Conservation (phyloP, 1,140 invertebrate species). For the Drosophila seguyi region DNA sequence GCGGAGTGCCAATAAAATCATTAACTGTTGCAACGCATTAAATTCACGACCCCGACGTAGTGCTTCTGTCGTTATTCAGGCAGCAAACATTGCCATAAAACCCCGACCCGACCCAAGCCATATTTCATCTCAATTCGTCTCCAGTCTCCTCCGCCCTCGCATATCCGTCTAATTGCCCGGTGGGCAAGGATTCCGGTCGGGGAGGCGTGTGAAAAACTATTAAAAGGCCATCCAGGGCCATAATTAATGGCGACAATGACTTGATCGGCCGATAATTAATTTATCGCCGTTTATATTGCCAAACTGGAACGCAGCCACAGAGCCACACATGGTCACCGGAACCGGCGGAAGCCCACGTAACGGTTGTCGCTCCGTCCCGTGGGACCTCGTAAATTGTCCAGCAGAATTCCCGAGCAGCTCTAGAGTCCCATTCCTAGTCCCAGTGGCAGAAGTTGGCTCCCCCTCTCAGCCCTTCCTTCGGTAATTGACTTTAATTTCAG, state of each 20-base stretch:
- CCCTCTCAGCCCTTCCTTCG: constrained; percentile 18
- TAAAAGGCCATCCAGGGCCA: constrained; percentile 59
- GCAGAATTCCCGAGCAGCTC: constrained; percentile 34
- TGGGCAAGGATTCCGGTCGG: constrained; percentile 5
- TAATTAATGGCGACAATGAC: constrained; percentile 79
- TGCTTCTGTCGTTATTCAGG: constrained; percentile 41
- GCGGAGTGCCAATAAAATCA: constrained; percentile 79
- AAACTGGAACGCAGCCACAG: constrained; percentile 12
- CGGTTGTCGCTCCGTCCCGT: constrained; percentile 25
- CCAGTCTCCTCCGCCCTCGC: not conserved
- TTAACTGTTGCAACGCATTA: constrained; percentile 79
- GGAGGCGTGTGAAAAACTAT: constrained; percentile 64
- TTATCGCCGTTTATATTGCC: constrained; percentile 64
- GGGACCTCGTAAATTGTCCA: constrained; percentile 45
- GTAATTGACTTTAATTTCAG: constrained; percentile 67
- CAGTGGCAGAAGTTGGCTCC: constrained; percentile 7
- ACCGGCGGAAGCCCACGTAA: constrained; percentile 6
- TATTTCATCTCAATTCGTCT: constrained; percentile 41
- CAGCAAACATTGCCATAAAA: constrained; percentile 71
- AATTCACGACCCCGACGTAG: constrained; percentile 61
- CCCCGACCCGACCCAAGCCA: constrained; percentile 38
- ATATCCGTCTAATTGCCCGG: constrained; percentile 55
- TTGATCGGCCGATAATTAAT: constrained; percentile 79
- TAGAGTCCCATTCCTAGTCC: constrained; percentile 3
- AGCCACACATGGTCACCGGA: constrained; percentile 34